Conservation (phyloP, 2,113 vertebrate species). For the Ascaphus truei region DNA sequence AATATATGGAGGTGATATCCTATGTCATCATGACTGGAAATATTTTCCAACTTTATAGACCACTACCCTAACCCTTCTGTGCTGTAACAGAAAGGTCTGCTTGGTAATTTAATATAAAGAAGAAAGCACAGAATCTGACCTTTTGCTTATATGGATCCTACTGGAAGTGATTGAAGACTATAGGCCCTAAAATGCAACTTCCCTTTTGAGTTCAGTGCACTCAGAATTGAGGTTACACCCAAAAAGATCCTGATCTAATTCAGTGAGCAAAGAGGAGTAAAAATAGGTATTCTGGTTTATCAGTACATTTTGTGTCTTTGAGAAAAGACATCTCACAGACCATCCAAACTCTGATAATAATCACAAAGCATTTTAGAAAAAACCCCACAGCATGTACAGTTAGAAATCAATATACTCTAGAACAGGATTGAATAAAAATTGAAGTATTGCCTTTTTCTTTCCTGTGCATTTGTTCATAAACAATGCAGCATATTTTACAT, state of each 20-base stretch:
- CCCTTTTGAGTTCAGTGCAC: conserved; percentile 31
- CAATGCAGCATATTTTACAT: no score
- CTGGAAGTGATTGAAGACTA: conserved; percentile 29
- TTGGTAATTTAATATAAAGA: conserved; percentile 29
- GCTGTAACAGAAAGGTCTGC: conserved; percentile 21
- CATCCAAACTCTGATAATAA: background rate
- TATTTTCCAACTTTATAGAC: conserved; percentile 25
- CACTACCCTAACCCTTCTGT: conserved; percentile 28
- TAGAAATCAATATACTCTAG: background rate
- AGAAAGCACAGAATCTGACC: conserved; percentile 23
- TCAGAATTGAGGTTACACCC: conserved; percentile 34
- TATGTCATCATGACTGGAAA: background rate
- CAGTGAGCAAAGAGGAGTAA: conserved; percentile 19
- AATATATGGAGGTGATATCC: conserved; percentile 12
- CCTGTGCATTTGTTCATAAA: no score
- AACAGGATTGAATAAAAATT: no score
- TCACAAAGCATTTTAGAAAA: background rate
- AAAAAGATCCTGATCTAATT: conserved; percentile 31
- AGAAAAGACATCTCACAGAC: background rate
- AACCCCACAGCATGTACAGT: background rate
- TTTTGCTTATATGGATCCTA: conserved; percentile 17
- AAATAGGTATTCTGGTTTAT: conserved; percentile 4
- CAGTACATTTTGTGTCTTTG: background rate
- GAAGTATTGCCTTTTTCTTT: background rate
- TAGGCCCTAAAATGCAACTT: conserved; percentile 27